Evolutionary conservation across 2,113 vertebrate genomes (phyloP), one percentile per base, ranked within the genome.

Genomic region (Diglossa brunneiventris): DNA sequence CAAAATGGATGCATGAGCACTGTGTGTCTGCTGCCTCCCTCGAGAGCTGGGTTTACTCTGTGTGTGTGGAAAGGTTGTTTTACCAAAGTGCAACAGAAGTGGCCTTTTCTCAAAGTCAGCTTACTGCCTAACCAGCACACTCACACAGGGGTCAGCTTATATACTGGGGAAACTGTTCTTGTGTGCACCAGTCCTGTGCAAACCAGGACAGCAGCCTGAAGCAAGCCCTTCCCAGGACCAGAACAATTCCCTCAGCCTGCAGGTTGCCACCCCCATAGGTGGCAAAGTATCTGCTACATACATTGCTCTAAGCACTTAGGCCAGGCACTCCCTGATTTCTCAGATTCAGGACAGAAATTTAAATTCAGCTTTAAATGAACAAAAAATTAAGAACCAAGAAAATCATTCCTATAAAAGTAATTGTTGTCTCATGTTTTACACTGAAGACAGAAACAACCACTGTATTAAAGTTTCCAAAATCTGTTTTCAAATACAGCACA

Each of bases 1-100:
- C 0, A 3, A 3, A 78, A 44, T 0, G 47, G 52, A 74, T 62
- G n/a, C 23, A 47, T 0, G 0, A 16, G 15, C 8, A 35, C 13
- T 2, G 1, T 2, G 56, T 15, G 31, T 33, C 50, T 30, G 59
- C 63, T 27, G 41, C 46, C 50, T 84, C 64, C 22, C 23, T n/a
- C 12, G 30, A 59, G 30, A 74, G 33, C 59, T 61, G 59, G 10
- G 22, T 37, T 80, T 72, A 58, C 10, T 13, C 39, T 15, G 50
- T 26, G 3, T 46, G 72, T 52, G 53, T 33, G 53, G 31, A 59
- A 72, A 4, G 13, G 7, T 5, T 68, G 31, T 81, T 73, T 28
- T 26, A 50, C 30, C 61, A 4, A 73, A 64, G 26, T 28, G 58
- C 44, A 59, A 55, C 28, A 17, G 12, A 41, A 6, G 7, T 53